A percentile compares a stretch with the other conserved stretches of the same genome.
Conservation (phyloP, 1,140 invertebrate species). For the Palaemon carinicauda region DNA sequence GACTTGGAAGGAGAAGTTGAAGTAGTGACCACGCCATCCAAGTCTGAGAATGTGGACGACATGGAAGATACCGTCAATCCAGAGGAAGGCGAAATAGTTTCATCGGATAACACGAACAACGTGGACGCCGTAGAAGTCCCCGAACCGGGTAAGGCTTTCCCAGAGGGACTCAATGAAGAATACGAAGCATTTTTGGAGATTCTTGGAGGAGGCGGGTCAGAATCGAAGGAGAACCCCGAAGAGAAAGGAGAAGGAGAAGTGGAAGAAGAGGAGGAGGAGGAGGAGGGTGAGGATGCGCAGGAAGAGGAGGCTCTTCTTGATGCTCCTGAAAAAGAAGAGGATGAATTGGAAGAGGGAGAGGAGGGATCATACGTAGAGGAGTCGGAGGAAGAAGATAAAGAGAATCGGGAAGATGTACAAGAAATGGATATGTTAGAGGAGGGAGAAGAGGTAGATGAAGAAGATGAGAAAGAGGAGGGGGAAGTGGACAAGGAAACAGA, state of each 20-base stretch:
- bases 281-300: not conserved
- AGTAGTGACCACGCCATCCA: not conserved
- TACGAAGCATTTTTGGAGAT: constrained; percentile 46
- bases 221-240: not conserved
- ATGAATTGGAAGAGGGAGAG: no score
- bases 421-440: no score
- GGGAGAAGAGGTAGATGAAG: not conserved
- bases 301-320: not conserved
- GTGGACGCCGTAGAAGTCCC: not conserved
- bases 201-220: constrained; percentile 23
- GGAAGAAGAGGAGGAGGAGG: constrained; percentile 13
- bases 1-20: not conserved
- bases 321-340: no score
- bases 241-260: constrained; percentile 23
- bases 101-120: not conserved
- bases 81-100: not conserved
- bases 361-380: no score
- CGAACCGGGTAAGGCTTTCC: not conserved
- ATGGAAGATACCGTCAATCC: not conserved
- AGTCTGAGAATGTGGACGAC: not conserved
- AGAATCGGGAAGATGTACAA: not conserved
- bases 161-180: constrained; percentile 22
- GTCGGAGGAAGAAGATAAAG: not conserved
- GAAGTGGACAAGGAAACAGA: not conserved
- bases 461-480: not conserved